Base-by-base conservation (phyloP, 2,888 invertebrate species). In the Melinaea menophilus region DNA sequence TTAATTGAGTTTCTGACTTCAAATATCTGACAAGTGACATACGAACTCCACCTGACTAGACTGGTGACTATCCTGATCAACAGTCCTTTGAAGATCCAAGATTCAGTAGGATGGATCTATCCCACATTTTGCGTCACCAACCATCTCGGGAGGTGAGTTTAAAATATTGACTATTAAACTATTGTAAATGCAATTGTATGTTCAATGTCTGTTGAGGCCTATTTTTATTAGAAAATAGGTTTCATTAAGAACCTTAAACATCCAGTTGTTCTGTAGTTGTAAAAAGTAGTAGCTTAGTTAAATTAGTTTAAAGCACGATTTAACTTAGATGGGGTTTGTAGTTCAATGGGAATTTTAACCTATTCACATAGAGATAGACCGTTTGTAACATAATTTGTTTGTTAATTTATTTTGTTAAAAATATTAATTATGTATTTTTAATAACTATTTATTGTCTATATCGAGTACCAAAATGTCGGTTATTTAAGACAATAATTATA, bases 121-220 rank as follows among this genome's bases (percentile, higher is more conserved):
- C 73, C 84, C 79, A 79, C 79, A 75, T 82, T 85, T 85, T 77
- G 84, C 74, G 79, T 72, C 78, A 79, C 79, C 82, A 81, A 79
- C 74, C 75, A 72, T 76, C 80, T 71, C 65, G 66, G 70, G 77
- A 83, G 89, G 89, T 89, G 87, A 89, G 89, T 89, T 69, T 72
- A 61, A 72, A 59, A 68, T 41, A 41, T 41, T 69, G 74, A 75
- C 74, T 73, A 72, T 75, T 67, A 62, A 69, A 11, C 41, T 62
- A 56, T 22, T 55, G 57, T 51, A 64, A 59, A 33, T 37, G 47
- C 56, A 63, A 51, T 45, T 62, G 60, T 61, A 57, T 64, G 56
- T 64, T 62, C 61, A 51, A 31, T 9, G 48, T 48, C n/a, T 48
- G 31, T 31, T 31, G n/a, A 31, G 5, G 37, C 51, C 35, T 33